Percentiles rank a stretch among this genome's conserved stretches.
These are phyloP conservation scores for Drosophila neocordata DNA, from an alignment of 1,140 invertebrate genomes.

Conservation along the genomic window DNA sequence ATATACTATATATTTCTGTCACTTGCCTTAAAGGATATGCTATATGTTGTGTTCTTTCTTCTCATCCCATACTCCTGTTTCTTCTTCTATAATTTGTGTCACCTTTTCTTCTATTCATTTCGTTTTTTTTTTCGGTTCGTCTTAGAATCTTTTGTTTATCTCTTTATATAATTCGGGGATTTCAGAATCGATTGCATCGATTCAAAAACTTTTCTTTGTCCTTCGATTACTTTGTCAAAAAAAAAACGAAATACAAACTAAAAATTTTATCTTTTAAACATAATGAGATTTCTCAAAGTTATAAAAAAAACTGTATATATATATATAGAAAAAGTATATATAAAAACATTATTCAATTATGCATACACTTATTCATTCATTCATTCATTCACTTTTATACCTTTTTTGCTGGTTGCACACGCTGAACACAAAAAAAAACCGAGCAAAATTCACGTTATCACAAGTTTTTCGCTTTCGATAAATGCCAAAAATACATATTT, in stretches of 20 bases:
- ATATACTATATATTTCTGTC: slow-evolving; percentile 22
- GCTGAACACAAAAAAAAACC: slow-evolving; percentile 34
- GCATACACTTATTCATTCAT: slow-evolving; percentile 5
- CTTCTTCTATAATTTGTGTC: slow-evolving; percentile 26
- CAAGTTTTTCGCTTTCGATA: slow-evolving; percentile 51
- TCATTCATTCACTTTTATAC: slow-evolving; percentile 7
- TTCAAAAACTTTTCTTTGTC: neutral
- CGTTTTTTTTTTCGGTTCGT: slow-evolving; percentile 7
- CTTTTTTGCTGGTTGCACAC: neutral
- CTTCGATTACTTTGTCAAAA: slow-evolving; percentile 23
- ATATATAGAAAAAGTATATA: neutral
- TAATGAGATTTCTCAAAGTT: slow-evolving; percentile 71
- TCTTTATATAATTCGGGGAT: neutral
- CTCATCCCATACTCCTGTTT: neutral
- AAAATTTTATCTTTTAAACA: slow-evolving; percentile 39
- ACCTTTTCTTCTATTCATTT: slow-evolving; percentile 15
- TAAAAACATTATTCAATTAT: slow-evolving; percentile 22
- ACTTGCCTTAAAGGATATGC: slow-evolving; percentile 39
- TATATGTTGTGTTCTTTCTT: slow-evolving; percentile 1
- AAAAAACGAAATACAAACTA: slow-evolving; percentile 37
- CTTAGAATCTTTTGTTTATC: slow-evolving; percentile 7
- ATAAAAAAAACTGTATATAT: slow-evolving; percentile 4
- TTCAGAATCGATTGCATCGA: slow-evolving; percentile 47
- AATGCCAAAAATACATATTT: slow-evolving; percentile 42
- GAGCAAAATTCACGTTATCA: slow-evolving; percentile 52